Conservation (phyloP, 1,140 invertebrate genomes). For the Sycophila sp. region DNA sequence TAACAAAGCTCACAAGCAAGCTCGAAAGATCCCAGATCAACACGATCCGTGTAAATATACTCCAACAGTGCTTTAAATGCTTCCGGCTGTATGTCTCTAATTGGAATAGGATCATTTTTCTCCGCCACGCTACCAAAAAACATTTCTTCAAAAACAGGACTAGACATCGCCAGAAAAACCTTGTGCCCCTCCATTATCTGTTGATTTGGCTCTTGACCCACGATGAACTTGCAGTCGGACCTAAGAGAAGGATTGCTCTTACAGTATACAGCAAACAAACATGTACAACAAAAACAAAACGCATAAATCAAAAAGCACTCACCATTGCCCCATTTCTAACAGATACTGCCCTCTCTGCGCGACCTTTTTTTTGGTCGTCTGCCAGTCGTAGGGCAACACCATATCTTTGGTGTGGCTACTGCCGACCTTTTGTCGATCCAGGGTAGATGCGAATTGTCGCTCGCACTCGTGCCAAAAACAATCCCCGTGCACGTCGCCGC, state of each 20-base stretch:
- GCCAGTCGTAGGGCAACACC: slow-evolving; percentile 75
- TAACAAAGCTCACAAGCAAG: slow-evolving; percentile 87
- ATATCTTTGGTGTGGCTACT: slow-evolving; percentile 39
- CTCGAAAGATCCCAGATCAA: slow-evolving; percentile 81
- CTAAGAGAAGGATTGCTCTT: slow-evolving; percentile 47
- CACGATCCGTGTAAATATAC: slow-evolving; percentile 85
- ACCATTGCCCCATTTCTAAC: slow-evolving; percentile 80
- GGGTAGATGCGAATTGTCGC: not conserved
- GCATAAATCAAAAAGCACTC: not conserved
- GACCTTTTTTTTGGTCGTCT: slow-evolving; percentile 74
- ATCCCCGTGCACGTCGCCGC: no score
- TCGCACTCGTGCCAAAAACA: not conserved
- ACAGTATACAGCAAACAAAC: not conserved
- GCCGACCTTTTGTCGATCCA: slow-evolving; percentile 16
- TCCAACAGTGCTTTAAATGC: slow-evolving; percentile 82
- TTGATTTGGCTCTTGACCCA: slow-evolving; percentile 79
- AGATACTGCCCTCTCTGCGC: slow-evolving; percentile 77
- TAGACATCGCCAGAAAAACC: slow-evolving; percentile 83
- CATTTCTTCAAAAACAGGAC: slow-evolving; percentile 84
- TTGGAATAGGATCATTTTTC: slow-evolving; percentile 78
- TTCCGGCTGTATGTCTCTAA: slow-evolving; percentile 85
- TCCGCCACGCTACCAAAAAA: slow-evolving; percentile 80
- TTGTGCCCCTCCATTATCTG: slow-evolving; percentile 81
- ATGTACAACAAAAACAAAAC: not conserved
- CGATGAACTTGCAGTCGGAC: slow-evolving; percentile 84